Base-by-base conservation (phyloP, 1,140 invertebrate species). In the Pomacea maculata region DNA sequence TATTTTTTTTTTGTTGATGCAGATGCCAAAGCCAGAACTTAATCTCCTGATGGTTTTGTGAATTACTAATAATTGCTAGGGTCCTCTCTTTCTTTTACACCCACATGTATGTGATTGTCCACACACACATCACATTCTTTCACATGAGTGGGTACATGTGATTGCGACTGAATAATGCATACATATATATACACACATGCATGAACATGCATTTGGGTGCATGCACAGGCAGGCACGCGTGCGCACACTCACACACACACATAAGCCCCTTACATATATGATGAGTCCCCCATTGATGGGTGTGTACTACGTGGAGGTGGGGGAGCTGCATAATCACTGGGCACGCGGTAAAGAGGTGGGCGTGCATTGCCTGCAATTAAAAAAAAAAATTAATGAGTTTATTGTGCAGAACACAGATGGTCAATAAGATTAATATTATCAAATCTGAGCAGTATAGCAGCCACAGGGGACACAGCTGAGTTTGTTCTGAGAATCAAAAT, bases 251-350 rank as follows among this genome's bases (percentile, higher is more conserved):
- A 70, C 25, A 72, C 73, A 68, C 61, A 77, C 75, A 79, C 55
- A 71, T n/a, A 68, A 61, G 34, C 34, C 6, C 34, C 67, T 78
- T 55, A 78, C 77, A 34, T 71, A 25, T 79, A n/a, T 12, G 82
- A 54, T 10, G 79, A 25, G 15, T 77, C 80, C 57, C 78, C 83
- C 63, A 81, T 85, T 84, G 55, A 82, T 75, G 64, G 85, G 80
- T 68, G 82, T 86, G 76, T 85, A 81, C 79, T 86, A 78, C 83
- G 83, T 8, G 87, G 88, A 12, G 75, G 82, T 1, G 79, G 82
- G 34, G 88, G 87, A 25, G 89, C 84, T 81, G 89, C 88, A 83
- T 91, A 90, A 65, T 91, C 93, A 85, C 93, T 94, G 65, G 93
- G 93, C 25, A 90, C 83, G 57, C 88, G 82, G 64, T 86, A 84